Percentiles rank a stretch among this genome's conserved stretches.
Evolutionary conservation across 2,113 vertebrate species (phyloP).

Genomic region (Crotalus horridus): DNA sequence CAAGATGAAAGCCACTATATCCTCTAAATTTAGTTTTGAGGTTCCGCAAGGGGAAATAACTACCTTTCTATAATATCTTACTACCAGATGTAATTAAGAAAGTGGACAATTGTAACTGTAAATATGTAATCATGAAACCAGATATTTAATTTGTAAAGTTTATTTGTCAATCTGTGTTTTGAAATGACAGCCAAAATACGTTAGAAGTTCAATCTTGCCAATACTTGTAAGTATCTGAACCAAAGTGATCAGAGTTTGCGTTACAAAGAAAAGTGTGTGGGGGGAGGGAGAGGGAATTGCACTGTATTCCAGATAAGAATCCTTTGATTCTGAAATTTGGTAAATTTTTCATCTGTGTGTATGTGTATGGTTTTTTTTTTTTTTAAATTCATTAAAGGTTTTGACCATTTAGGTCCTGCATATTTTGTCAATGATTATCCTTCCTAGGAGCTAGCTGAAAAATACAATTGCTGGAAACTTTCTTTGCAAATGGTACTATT

Average conservation of each 20-base stretch:
- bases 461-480: neutral
- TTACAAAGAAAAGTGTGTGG: slow-evolving; percentile 40
- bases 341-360: slow-evolving; percentile 66
- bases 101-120: slow-evolving; percentile 25
- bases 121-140: slow-evolving; percentile 49
- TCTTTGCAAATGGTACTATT: neutral
- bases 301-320: slow-evolving; percentile 62
- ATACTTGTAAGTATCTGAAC: slow-evolving; percentile 66
- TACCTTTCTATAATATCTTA: neutral
- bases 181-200: slow-evolving; percentile 66
- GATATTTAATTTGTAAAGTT: slow-evolving; percentile 57
- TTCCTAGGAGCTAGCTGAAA: neutral
- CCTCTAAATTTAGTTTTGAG: neutral
- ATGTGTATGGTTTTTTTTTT: slow-evolving; percentile 65
- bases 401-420: slow-evolving; percentile 41
- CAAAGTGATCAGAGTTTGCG: slow-evolving; percentile 69
- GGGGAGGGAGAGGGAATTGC: slow-evolving; percentile 57
- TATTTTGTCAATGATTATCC: neutral
- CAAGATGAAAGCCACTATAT: neutral
- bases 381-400: slow-evolving; percentile 78
- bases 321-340: slow-evolving; percentile 57
- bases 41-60: neutral
- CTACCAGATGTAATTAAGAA: slow-evolving; percentile 32
- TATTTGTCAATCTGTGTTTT: slow-evolving; percentile 64
- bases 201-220: slow-evolving; percentile 69